Percentiles rank a stretch among this genome's conserved stretches.
phyloP scores from a whole-genome alignment of 2,113 vertebrate species.

The Anarrhichthys ocellatus region DNA sequence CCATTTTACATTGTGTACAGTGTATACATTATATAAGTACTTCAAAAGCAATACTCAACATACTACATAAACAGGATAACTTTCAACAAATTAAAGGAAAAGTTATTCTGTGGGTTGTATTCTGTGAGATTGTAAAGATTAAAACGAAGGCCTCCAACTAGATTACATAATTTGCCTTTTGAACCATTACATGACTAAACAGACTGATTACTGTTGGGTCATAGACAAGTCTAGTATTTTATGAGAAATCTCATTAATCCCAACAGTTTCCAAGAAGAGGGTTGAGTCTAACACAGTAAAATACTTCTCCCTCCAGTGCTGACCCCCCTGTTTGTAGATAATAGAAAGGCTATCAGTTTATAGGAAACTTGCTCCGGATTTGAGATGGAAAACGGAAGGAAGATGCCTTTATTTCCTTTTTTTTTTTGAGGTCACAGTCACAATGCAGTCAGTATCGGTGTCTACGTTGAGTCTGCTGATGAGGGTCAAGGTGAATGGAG shows the following conservation, averaged over 20 bases:
- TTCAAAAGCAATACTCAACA: neutral
- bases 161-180: neutral
- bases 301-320: slow-evolving; percentile 1
- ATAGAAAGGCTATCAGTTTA: slow-evolving; percentile 63
- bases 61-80: neutral
- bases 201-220: neutral
- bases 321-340: slow-evolving; percentile 54
- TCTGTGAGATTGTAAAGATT: neutral
- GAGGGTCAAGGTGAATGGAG: slow-evolving; percentile 12
- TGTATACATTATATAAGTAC: neutral
- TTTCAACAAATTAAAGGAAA: neutral
- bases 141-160: neutral
- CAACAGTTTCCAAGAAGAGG: slow-evolving; percentile 52
- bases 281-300: neutral
- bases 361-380: slow-evolving; percentile 59
- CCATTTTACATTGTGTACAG: neutral
- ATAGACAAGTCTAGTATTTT: neutral
- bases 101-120: neutral
- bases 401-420: slow-evolving; percentile 21
- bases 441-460: neutral
- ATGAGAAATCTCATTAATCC: neutral
- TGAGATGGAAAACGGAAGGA: slow-evolving; percentile 44
- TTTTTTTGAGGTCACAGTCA: slow-evolving; percentile 19
- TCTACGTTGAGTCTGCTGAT: slow-evolving; percentile 15
- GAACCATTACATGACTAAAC: neutral